Percentiles rank a stretch among this genome's conserved stretches.
Conservation (phyloP, 2,888 invertebrate genomes). For the Dolichopus griseipennis region DNA sequence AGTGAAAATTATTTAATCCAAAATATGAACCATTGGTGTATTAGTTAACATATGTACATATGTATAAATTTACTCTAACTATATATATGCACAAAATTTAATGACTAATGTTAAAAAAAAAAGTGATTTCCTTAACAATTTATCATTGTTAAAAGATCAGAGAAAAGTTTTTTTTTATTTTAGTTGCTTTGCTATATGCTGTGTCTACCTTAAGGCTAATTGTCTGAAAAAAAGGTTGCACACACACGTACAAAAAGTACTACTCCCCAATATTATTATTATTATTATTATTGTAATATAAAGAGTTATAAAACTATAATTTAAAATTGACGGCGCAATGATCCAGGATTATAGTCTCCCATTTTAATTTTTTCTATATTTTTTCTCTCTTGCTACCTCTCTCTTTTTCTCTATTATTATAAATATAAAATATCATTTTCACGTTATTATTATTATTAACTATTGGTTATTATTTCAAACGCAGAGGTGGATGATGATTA, state of each 20-base stretch:
- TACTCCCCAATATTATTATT: not conserved
- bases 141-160: not conserved
- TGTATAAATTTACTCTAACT: too few relatives aligned
- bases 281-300: too few relatives aligned
- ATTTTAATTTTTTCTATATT: not conserved
- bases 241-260: not conserved
- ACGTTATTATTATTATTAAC: conserved; percentile 3
- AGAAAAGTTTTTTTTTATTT: too few relatives aligned
- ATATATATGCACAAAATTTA: too few relatives aligned
- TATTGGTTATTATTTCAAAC: not conserved
- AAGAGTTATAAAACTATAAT: not conserved
- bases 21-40: not conserved
- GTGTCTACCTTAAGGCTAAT: not conserved
- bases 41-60: too few relatives aligned
- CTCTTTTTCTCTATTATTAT: not conserved
- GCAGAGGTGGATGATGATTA: conserved; percentile 16
- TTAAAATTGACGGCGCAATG: not conserved
- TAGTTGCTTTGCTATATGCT: too few relatives aligned
- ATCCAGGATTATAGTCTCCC: not conserved
- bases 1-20: too few relatives aligned
- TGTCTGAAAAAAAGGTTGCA: conserved; percentile 1
- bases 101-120: not conserved
- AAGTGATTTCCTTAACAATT: conserved; percentile 6
- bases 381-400: not conserved
- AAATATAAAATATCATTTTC: not conserved